A percentile compares a stretch with the other conserved stretches of the same genome.
Evolutionary conservation across 1,140 invertebrate genomes (phyloP).

Genomic region (Cylas formicarius): DNA sequence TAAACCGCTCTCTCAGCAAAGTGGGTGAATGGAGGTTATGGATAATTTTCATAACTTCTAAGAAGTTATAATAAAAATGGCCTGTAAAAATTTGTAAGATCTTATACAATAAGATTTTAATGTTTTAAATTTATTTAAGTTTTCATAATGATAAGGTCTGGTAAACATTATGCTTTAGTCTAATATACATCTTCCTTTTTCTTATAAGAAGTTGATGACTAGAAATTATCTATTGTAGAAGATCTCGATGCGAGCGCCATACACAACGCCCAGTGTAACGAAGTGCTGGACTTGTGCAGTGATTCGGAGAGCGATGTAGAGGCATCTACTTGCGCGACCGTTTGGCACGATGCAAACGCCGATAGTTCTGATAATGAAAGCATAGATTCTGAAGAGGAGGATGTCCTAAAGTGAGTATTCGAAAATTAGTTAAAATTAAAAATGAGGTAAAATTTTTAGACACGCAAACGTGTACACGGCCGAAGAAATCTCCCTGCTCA

Average conservation of each 20-base stretch:
- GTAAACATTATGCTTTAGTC: too few relatives aligned
- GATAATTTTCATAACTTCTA: too few relatives aligned
- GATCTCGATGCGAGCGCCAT: conserved; percentile 53
- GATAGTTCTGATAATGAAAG: conserved; percentile 71
- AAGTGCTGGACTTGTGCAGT: conserved; percentile 60
- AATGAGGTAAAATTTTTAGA: conserved; percentile 47
- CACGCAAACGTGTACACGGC: conserved; percentile 81
- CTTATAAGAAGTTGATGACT: too few relatives aligned
- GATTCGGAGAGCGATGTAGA: conserved; percentile 68
- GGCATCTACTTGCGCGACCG: conserved; percentile 54
- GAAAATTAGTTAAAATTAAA: conserved; percentile 2
- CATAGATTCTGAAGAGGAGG: conserved; percentile 69
- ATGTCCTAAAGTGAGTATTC: conserved; percentile 61
- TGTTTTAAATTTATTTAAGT: too few relatives aligned
- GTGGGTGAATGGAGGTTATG: too few relatives aligned
- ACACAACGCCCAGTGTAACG: conserved; percentile 46
- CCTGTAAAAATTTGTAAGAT: too few relatives aligned
- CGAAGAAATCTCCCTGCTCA: conserved; percentile 74
- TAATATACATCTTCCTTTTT: too few relatives aligned
- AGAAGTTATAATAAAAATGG: too few relatives aligned
- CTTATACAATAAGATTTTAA: too few relatives aligned
- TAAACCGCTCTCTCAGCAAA: too few relatives aligned
- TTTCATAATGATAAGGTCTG: too few relatives aligned
- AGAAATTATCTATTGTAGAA: conserved; percentile 45
- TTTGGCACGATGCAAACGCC: conserved; percentile 56